phyloP scores from a whole-genome alignment of 53 echinoderm and acorn worm species.

The Luidia sarsii region DNA sequence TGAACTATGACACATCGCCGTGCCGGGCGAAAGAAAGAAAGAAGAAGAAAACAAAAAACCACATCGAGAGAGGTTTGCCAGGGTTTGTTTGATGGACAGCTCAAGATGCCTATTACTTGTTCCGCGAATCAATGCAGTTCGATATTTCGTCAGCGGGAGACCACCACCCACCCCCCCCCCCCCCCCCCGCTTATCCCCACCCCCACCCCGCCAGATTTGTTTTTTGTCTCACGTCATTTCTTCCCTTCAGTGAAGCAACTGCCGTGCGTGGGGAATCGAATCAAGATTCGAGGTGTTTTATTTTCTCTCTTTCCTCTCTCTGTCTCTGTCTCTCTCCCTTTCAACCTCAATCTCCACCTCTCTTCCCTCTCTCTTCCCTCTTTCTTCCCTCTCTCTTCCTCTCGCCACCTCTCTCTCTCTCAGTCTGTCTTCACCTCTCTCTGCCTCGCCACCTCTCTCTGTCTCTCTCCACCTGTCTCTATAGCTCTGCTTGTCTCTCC shows the following conservation, averaged over 20 bases:
- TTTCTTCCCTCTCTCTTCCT: not conserved
- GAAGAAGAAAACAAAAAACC: too few relatives aligned
- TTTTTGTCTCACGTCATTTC: too few relatives aligned
- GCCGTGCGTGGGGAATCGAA: slow-evolving; percentile 53
- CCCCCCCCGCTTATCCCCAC: too few relatives aligned
- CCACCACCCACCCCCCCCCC: too few relatives aligned
- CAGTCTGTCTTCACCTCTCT: too few relatives aligned
- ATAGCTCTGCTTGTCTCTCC: too few relatives aligned
- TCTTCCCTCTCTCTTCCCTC: not conserved
- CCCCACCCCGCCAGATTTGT: too few relatives aligned
- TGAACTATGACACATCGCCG: not conserved
- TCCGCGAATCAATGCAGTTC: slow-evolving; percentile 43
- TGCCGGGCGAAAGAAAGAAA: too few relatives aligned
- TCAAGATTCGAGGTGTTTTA: slow-evolving; percentile 31
- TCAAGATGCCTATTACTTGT: slow-evolving; percentile 50
- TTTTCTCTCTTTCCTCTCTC: not conserved
- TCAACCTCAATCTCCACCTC: not conserved
- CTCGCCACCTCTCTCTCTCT: not conserved
- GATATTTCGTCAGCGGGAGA: slow-evolving; percentile 55
- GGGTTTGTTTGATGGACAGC: slow-evolving; percentile 31
- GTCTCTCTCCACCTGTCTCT: too few relatives aligned
- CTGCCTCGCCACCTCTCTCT: too few relatives aligned
- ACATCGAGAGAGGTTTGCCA: not conserved
- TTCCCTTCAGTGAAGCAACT: too few relatives aligned
- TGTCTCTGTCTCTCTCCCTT: not conserved